Evolutionary conservation across 1,140 invertebrate genomes (phyloP).

Genomic region (Caenorhabditis brenneri): DNA sequence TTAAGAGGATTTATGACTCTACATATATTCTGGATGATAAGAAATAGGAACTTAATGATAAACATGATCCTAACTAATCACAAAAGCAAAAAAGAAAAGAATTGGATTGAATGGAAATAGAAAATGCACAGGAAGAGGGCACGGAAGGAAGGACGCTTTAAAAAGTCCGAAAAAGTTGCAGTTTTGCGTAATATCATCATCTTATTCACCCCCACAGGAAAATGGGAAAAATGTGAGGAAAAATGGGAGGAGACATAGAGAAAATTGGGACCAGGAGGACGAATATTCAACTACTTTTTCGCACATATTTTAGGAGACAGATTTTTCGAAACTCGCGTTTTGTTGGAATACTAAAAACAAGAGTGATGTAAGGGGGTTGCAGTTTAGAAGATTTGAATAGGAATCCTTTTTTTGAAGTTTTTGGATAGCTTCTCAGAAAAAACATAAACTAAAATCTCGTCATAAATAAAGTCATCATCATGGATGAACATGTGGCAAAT

Average conservation of each 20-base stretch:
- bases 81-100: not conserved
- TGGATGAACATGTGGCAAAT: slow-evolving; percentile 1
- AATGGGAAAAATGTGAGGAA: not conserved
- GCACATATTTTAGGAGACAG: slow-evolving; percentile 5
- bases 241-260: not conserved
- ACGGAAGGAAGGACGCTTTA: slow-evolving; percentile 6
- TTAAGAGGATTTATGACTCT: not conserved
- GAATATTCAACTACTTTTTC: not conserved
- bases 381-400: not conserved
- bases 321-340: not conserved
- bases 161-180: slow-evolving; percentile 21
- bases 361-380: not conserved
- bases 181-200: slow-evolving; percentile 39
- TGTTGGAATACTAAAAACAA: no score
- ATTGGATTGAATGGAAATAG: not conserved
- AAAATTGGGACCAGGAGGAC: not conserved
- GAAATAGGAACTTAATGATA: not conserved
- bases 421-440: not conserved
- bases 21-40: not conserved
- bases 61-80: not conserved
- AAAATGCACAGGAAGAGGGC: not conserved
- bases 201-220: not conserved
- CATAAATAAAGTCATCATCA: slow-evolving; percentile 12
- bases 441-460: not conserved
- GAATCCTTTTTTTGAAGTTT: no score